Base-by-base conservation (phyloP, 2,888 invertebrate species). In the Hesperia comma region DNA sequence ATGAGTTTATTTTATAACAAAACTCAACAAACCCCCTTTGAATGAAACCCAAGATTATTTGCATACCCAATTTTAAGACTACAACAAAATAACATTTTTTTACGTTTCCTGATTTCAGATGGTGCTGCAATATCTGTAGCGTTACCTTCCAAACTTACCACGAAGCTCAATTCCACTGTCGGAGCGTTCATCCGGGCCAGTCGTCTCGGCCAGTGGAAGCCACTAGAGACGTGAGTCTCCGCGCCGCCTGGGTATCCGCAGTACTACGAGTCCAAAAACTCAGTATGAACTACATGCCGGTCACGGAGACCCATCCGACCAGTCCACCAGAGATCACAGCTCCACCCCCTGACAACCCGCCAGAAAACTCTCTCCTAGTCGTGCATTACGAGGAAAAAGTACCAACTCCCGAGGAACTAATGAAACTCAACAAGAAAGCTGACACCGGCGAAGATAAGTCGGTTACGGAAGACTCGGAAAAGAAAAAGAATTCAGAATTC, bases 91-190 rank as follows among this genome's bases (percentile, higher is more conserved):
- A 26, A 21, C 43, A 37, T 37, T 61, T 40, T 58, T 61, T 40
- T 58, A 0, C 32, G 2, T 51, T 49, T 12, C 60, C 19, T 8
- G 19, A 70, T 80, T 81, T 3, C 82, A 92, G 92, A 68, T 92
- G 92, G 92, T 80, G 83, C 66, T 92, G 92, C 77, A 87, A 81
- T 58, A 72, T 68, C 21, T 92, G 92, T 67, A 58, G 78, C 2
- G 69, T 71, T 1, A 81, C 81, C 40, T 90, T 86, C 75, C 82
- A 82, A 63, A 84, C 82, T 0, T 92, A 88, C 72, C 91, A 92
- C 72, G 87, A 89, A 70, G 91, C 88, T 1, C 90, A 87, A 75
- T 86, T 84, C 68, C 92, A 92, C 71, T 86, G 90, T 69, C 85
- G 82, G 70, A 82, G 79, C 33, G 72, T 56, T 0, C 88, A 90